Evolutionary conservation across 2,113 vertebrate species (phyloP), one percentile per base, ranked within the genome.

Genomic region (Sander vitreus): DNA sequence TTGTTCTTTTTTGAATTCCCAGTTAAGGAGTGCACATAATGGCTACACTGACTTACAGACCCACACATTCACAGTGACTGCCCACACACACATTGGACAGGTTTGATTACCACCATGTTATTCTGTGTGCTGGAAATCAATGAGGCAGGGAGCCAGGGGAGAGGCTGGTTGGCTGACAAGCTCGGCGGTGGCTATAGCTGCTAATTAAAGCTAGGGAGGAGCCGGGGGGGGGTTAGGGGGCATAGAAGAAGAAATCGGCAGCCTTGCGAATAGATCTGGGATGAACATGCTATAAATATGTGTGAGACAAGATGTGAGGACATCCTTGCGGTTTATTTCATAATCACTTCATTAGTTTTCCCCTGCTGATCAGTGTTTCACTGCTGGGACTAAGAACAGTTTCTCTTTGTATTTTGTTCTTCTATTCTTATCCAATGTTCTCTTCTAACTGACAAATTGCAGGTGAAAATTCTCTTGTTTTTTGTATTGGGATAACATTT

Each of bases 191-290:
- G 80, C 83, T 77, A 25, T 63, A 80, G 81, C 86, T 84, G 85
- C 76, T 92, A 88, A 92, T 92, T 92, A 87, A 89, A 90, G 60
- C 43, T 16, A 39, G 65, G 69, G 47, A 68, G 67, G 83, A 67
- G 59, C 54, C 9, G 21, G 64, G 87, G 79, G 75, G 76, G 71
- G 36, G 71, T 66, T 69, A 80, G 50, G 13, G 71, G 81, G 15
- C 57, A 78, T 0, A 71, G 59, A 63, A 73, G 59, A 57, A 62
- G 67, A 81, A 71, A 68, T 77, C 68, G n/a, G n/a, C 65, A 67
- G 65, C 47, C 25, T 15, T 67, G 73, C 36, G 81, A 74, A 76
- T 72, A 77, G 79, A 89, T 59, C 43, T 63, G 84, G n/a, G 50
- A 39, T 66, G 54, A 71, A 83, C 76, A 51, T 63, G 78, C 39